These are phyloP conservation scores for Holothuria scabra DNA, from an alignment of 53 echinoderm and acorn worm genomes.

Conservation along the genomic window DNA sequence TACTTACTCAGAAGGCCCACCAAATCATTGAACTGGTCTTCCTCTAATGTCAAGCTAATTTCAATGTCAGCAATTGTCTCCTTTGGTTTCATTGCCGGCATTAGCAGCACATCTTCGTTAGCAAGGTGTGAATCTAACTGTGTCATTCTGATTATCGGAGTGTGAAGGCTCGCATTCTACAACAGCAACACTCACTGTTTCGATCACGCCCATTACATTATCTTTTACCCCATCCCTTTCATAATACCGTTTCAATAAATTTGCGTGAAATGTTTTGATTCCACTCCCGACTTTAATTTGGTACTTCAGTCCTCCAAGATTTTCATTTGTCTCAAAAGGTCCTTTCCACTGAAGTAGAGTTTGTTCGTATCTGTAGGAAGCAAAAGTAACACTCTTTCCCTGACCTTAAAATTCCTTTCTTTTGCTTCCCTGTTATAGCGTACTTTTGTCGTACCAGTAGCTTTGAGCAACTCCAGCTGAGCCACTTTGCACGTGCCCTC, in stretches of 20 bases:
- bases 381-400: conserved; percentile 51
- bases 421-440: conserved; percentile 44
- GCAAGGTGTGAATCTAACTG: too few relatives aligned
- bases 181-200: not conserved
- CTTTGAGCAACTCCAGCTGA: too few relatives aligned
- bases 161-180: not conserved
- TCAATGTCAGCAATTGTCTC: conserved; percentile 32
- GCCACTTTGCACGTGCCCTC: too few relatives aligned
- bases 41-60: not conserved
- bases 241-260: conserved; percentile 47
- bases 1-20: not conserved
- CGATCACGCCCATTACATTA: not conserved
- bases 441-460: too few relatives aligned
- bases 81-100: conserved; percentile 2
- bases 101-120: not conserved
- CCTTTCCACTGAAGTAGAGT: conserved; percentile 60
- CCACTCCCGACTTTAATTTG: conserved; percentile 36
- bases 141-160: too few relatives aligned
- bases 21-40: not conserved
- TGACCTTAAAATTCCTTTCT: conserved; percentile 48
- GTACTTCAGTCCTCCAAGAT: conserved; percentile 36
- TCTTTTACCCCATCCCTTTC: conserved; percentile 9
- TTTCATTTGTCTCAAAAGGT: conserved; percentile 52
- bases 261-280: conserved; percentile 50
- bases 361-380: conserved; percentile 59